Conservation (phyloP, 2,113 vertebrate genomes). For the Microtus pennsylvanicus region DNA sequence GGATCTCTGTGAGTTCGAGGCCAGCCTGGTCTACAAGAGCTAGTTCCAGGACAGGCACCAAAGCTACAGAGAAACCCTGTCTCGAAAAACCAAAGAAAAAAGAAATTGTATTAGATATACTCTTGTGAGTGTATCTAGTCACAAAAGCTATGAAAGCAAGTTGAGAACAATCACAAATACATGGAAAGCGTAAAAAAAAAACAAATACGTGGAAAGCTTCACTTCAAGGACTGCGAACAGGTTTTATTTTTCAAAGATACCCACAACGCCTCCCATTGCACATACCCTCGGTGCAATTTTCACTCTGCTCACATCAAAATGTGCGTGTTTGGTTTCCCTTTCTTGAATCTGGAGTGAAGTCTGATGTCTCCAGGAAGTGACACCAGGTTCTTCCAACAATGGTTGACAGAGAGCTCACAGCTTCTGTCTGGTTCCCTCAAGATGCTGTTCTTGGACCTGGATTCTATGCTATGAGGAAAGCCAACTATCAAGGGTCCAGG, state of each 20-base stretch:
- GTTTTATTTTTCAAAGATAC: slow-evolving; percentile 56
- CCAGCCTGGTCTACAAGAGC: too few relatives aligned
- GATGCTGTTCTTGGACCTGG: slow-evolving; percentile 25
- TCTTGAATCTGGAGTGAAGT: slow-evolving; percentile 29
- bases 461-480: not conserved
- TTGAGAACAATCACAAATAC: slow-evolving; percentile 5
- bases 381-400: slow-evolving; percentile 43
- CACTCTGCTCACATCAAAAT: not conserved
- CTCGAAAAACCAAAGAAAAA: not conserved
- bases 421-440: slow-evolving; percentile 32
- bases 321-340: not conserved
- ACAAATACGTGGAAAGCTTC: slow-evolving; percentile 7
- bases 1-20: too few relatives aligned
- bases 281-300: not conserved
- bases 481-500: slow-evolving; percentile 32
- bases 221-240: not conserved
- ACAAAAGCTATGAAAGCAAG: slow-evolving; percentile 46
- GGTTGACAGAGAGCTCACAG: slow-evolving; percentile 33
- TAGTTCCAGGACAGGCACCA: too few relatives aligned
- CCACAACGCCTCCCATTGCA: not conserved
- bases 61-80: too few relatives aligned
- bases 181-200: not conserved
- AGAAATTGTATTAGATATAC: not conserved
- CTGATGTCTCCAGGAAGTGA: not conserved
- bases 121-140: slow-evolving; percentile 26